Base-by-base conservation (phyloP, 2,888 invertebrate genomes). In the Abrostola tripartita region DNA sequence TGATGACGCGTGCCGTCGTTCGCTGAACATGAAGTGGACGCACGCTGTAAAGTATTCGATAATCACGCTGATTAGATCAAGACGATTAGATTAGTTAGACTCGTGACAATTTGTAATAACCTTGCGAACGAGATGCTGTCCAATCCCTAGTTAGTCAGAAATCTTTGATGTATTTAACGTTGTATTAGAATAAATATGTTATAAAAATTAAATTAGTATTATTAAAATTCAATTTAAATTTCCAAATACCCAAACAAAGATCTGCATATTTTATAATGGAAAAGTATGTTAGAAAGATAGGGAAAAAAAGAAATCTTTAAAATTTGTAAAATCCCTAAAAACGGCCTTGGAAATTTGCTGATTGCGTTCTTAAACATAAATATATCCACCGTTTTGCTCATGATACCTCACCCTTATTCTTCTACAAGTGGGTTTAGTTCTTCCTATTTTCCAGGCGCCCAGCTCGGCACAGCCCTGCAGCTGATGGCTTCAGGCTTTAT, bases 391-490 rank as follows among this genome's bases (percentile, higher is more conserved):
- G n/a, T n/a, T n/a, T n/a, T n/a, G n/a, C n/a, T n/a, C n/a, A n/a
- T n/a, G n/a, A n/a, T n/a, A n/a, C n/a, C n/a, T n/a, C n/a, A n/a
- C n/a, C n/a, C n/a, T n/a, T n/a, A n/a, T n/a, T n/a, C n/a, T n/a
- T n/a, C n/a, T n/a, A n/a, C n/a, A n/a, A 24, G 24, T 24, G 24
- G 4, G 4, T 24, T 24, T 2, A 24, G 24, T 2, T 24, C 24
- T 24, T 24, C 4, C 11, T 6, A 5, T 35, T 14, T 90, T 74
- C 69, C 87, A 89, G 96, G 96, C 0, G 91, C 88, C 0, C 95
- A 95, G 57, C 88, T 96, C 0, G 96, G 96, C 0, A 96, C 96
- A 6, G 95, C 96, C 0, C 60, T 96, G 0, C 94, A 96, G 52
- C 85, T 96, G 76, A 90, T 96, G 35, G 81, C 92, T 24, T 95